A percentile compares a stretch with the other conserved stretches of the same genome.
Conservation (phyloP, 2,888 invertebrate genomes). For the Thumatha senex region DNA sequence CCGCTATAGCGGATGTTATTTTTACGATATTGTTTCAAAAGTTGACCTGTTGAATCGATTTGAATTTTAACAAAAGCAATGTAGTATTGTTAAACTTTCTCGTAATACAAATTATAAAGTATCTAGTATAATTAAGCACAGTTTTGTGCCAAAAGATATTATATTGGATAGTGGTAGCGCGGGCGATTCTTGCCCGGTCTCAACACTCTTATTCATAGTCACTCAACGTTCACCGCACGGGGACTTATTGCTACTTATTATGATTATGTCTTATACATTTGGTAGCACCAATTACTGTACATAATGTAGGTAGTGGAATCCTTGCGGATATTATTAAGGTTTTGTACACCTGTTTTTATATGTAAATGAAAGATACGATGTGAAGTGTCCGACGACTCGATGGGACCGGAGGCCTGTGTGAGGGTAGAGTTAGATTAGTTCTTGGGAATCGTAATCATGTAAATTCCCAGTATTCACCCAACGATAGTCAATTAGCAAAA, state of each 20-base stretch:
- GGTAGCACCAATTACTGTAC: conserved; percentile 67
- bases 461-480: conserved; percentile 78
- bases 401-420: conserved; percentile 63
- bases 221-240: conserved; percentile 3
- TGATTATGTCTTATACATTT: conserved; percentile 33
- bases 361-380: conserved; percentile 68
- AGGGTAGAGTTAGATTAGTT: conserved; percentile 67
- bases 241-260: conserved; percentile 25
- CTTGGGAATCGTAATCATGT: conserved; percentile 54
- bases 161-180: conserved; percentile 46
- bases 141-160: conserved; percentile 65
- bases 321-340: conserved; percentile 66
- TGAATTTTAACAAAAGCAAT: conserved; percentile 65
- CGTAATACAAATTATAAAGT: conserved; percentile 58
- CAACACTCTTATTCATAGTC: conserved; percentile 11
- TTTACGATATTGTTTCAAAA: conserved; percentile 36
- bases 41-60: conserved; percentile 35
- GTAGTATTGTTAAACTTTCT: conserved; percentile 66
- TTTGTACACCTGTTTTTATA: conserved; percentile 79
- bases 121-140: conserved; percentile 61
- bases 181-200: conserved; percentile 14
- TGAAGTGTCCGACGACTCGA: conserved; percentile 55
- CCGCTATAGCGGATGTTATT: conserved; percentile 51
- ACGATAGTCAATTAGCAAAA: conserved; percentile 82
- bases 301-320: conserved; percentile 69